A percentile compares a stretch with the other conserved stretches of the same genome.
These are phyloP conservation scores for Alectoris magna DNA, from an alignment of 2,797 vertebrate genomes.

Conservation along the genomic window DNA sequence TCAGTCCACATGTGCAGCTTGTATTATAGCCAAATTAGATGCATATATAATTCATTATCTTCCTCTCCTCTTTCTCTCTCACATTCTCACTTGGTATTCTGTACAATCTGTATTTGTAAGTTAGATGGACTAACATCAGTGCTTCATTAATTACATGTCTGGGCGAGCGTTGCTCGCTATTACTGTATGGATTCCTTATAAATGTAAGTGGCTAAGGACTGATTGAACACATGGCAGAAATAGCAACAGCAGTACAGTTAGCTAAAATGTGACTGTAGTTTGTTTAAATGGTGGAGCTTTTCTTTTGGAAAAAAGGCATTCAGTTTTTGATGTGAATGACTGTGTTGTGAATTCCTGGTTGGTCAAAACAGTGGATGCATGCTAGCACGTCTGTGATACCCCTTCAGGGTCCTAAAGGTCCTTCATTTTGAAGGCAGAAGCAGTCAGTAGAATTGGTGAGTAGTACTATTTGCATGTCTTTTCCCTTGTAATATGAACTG, in stretches of 20 bases:
- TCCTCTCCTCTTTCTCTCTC: not conserved
- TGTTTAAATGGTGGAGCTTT: not conserved
- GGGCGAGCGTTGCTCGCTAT: not conserved
- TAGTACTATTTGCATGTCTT: not conserved
- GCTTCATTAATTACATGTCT: not conserved
- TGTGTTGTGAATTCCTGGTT: not conserved
- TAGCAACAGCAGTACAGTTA: not conserved
- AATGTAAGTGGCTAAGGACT: not conserved
- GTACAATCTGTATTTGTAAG: not conserved
- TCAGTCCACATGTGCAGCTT: slow-evolving; percentile 31
- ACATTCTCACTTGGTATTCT: not conserved
- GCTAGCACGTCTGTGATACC: not conserved
- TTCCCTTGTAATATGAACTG: not conserved
- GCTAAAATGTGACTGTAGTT: not conserved
- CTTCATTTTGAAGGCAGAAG: not conserved
- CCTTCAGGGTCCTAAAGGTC: not conserved
- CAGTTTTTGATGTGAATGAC: not conserved
- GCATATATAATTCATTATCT: slow-evolving; percentile 26
- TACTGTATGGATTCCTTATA: not conserved
- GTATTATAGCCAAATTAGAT: slow-evolving; percentile 33
- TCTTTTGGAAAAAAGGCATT: not conserved
- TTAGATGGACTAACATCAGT: not conserved
- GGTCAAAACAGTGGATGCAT: accelerated
- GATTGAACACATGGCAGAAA: not conserved
- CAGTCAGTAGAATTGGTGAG: slow-evolving; percentile 33